A percentile compares a stretch with the other conserved stretches of the same genome.
Evolutionary conservation across 2,113 vertebrate genomes (phyloP).

Genomic region (Pollachius pollachius): DNA sequence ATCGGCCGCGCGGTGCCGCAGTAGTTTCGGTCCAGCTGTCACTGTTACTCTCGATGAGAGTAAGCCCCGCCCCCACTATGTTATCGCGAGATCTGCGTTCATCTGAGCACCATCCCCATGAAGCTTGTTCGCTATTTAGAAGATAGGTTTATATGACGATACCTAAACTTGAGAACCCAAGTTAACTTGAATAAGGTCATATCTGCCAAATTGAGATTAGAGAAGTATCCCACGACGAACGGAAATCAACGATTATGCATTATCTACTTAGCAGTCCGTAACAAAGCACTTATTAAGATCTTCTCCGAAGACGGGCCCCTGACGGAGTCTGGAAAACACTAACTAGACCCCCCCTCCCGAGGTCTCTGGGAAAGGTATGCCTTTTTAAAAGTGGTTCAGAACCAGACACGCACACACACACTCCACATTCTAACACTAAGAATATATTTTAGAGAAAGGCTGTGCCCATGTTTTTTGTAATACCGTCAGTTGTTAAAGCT

Average conservation of each 20-base stretch:
- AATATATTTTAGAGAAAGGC: conserved; percentile 17
- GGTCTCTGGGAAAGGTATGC: conserved; percentile 57
- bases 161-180: conserved; percentile 54
- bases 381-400: conserved; percentile 63
- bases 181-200: conserved; percentile 66
- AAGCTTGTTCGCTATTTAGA: conserved; percentile 42
- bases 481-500: conserved; percentile 14
- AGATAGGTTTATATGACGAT: conserved; percentile 44
- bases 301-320: conserved; percentile 42
- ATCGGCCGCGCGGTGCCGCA: conserved; percentile 40
- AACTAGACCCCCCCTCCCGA: conserved; percentile 50
- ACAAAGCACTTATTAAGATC: conserved; percentile 65
- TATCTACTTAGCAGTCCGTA: conserved; percentile 64
- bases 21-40: conserved; percentile 30
- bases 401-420: conserved; percentile 58
- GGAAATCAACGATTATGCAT: conserved; percentile 67
- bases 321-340: conserved; percentile 55
- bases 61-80: conserved; percentile 26
- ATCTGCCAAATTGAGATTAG: conserved; percentile 78
- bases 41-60: conserved; percentile 50
- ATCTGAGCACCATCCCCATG: conserved; percentile 4
- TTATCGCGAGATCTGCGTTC: neutral
- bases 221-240: conserved; percentile 58
- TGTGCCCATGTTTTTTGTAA: conserved; percentile 40
- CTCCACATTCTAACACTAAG: conserved; percentile 58